These are phyloP conservation scores for Neosilurus hyrtlii DNA, from an alignment of 2,797 vertebrate species.

Conservation along the genomic window DNA sequence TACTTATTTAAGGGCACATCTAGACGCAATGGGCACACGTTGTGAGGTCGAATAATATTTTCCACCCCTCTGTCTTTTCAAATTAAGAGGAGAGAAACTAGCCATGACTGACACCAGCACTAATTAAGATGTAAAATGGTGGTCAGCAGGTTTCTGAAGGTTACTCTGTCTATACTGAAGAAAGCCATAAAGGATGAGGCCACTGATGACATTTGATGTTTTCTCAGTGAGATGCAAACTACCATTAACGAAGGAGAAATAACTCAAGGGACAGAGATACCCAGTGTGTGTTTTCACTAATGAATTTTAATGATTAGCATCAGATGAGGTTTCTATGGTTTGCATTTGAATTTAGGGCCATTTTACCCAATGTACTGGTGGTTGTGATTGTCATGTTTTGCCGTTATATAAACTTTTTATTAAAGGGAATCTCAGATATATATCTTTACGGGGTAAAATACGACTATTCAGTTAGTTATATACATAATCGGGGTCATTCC, in stretches of 20 bases:
- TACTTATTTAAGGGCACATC: background rate
- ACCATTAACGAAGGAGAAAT: slow-evolving; percentile 70
- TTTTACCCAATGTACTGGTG: background rate
- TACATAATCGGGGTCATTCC: background rate
- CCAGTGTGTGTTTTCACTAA: background rate
- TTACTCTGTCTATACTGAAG: slow-evolving; percentile 68
- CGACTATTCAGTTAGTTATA: background rate
- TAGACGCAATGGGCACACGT: background rate
- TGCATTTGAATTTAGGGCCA: background rate
- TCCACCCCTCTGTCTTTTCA: slow-evolving; percentile 62
- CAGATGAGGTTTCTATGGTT: slow-evolving; percentile 30
- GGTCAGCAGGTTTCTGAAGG: slow-evolving; percentile 76
- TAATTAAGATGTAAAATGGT: slow-evolving; percentile 76
- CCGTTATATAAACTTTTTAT: background rate
- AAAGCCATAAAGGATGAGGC: slow-evolving; percentile 73
- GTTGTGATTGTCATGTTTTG: background rate
- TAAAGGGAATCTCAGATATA: too few species aligned
- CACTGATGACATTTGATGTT: slow-evolving; percentile 76
- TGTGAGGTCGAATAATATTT: slow-evolving; percentile 47
- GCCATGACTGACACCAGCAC: slow-evolving; percentile 62
- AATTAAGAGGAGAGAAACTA: slow-evolving; percentile 57
- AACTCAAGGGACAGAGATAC: slow-evolving; percentile 50
- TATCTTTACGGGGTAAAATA: background rate
- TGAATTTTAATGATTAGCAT: slow-evolving; percentile 32
- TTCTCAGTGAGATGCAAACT: slow-evolving; percentile 71